Evolutionary conservation across 2,113 vertebrate genomes (phyloP).

Genomic region (Polypterus bichir): DNA sequence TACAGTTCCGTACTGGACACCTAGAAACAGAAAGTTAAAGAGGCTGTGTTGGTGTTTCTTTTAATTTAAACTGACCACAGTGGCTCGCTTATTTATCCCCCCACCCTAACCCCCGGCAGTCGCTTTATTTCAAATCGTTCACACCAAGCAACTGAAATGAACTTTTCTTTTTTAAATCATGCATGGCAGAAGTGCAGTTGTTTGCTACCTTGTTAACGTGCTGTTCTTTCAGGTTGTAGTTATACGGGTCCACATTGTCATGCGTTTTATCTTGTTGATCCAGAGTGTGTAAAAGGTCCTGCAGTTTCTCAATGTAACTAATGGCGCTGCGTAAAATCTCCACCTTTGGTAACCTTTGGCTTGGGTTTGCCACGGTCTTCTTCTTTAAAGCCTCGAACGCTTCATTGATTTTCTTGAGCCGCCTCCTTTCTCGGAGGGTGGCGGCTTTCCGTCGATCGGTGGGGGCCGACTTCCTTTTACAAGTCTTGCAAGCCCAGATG

Average conservation of each 20-base stretch:
- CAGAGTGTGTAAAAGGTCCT: constrained; percentile 79
- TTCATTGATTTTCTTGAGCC: constrained; percentile 96
- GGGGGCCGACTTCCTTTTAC: constrained; percentile 87
- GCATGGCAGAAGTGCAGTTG: constrained; percentile 2
- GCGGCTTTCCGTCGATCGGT: constrained; percentile 87
- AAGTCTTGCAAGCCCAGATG: constrained; percentile 94
- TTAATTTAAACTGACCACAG: too few relatives aligned
- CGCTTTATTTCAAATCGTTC: too few relatives aligned
- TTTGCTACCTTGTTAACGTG: constrained; percentile 52
- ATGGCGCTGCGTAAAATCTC: constrained; percentile 95
- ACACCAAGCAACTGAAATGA: too few relatives aligned
- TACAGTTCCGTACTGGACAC: constrained; percentile 54
- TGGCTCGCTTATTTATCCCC: too few relatives aligned
- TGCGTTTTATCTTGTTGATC: constrained; percentile 76
- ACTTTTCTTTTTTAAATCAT: too few relatives aligned
- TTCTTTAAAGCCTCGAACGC: constrained; percentile 91
- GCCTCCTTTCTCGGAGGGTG: constrained; percentile 76
- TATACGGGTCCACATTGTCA: constrained; percentile 49
- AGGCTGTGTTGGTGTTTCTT: too few relatives aligned
- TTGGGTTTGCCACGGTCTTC: constrained; percentile 87
- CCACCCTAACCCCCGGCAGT: too few relatives aligned
- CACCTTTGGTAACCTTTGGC: constrained; percentile 91
- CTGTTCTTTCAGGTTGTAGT: constrained; percentile 52
- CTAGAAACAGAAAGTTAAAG: constrained; percentile 35
- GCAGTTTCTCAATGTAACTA: constrained; percentile 86